Base-by-base conservation (phyloP, 2,888 invertebrate genomes). In the Chrysotoxum bicinctum region DNA sequence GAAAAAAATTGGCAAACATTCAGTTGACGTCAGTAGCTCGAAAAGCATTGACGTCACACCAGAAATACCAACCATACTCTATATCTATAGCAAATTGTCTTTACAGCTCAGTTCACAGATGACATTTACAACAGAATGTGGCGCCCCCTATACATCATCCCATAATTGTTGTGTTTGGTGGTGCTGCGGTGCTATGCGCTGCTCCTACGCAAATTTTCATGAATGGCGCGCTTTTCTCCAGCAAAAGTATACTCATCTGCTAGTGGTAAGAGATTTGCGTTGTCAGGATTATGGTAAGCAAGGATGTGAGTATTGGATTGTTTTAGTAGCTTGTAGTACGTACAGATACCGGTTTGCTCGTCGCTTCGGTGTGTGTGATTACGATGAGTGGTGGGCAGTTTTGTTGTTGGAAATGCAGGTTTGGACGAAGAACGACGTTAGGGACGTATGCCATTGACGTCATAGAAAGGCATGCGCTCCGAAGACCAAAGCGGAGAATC, bases 191-290 rank as follows among this genome's bases (percentile, higher is more conserved):
- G 52, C 60, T 81, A 12, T 62, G 62, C 79, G 74, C 87, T 62
- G 43, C 82, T 75, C 87, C 87, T 85, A 87, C 87, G 87, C 82
- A 83, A 85, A 77, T 69, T 87, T 86, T 87, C 87, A 87, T 87
- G 87, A 87, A 87, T 87, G 87, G 82, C 81, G 78, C 73, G 80
- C 87, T 70, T 87, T 84, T 87, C 76, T 68, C 75, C 76, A 50
- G 32, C 58, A 62, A 10, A 40, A 9, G 16, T 43, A 43, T 2
- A 16, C 54, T 54, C n/a, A n/a, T n/a, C 7, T 32, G 14, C 14
- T 40, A 32, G n/a, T 45, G 48, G 56, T 30, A 21, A 54, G 40
- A 35, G 60, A 69, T 75, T 60, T 79, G 70, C 68, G 66, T 60
- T 78, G 66, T 40, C 40, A 77, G 43, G 40, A 74, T 48, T 45